Evolutionary conservation across 1,140 invertebrate genomes (phyloP).

Genomic region (Zaprionus africanus): DNA sequence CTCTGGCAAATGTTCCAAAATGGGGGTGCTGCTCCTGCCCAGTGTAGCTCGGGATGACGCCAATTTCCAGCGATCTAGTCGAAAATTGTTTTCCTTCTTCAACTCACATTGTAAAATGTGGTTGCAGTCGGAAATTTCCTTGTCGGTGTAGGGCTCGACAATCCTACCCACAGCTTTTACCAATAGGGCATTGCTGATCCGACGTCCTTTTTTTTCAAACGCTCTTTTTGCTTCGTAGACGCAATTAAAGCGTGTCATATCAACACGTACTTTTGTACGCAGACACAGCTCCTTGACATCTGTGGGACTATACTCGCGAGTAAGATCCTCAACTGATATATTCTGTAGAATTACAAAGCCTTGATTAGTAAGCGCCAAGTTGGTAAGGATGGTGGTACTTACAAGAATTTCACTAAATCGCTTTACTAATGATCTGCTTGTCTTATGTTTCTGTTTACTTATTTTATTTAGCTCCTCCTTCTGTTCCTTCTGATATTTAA

Average conservation of each 20-base stretch:
- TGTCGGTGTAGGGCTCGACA: constrained; percentile 36
- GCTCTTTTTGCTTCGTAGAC: constrained; percentile 52
- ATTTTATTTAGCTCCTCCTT: no score
- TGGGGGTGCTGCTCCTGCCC: background rate
- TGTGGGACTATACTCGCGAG: constrained; percentile 19
- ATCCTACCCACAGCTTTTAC: constrained; percentile 45
- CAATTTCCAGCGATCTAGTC: constrained; percentile 43
- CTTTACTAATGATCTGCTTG: no score
- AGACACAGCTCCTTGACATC: constrained; percentile 50
- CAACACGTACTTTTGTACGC: constrained; percentile 51
- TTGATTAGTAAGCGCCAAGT: background rate
- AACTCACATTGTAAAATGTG: constrained; percentile 14
- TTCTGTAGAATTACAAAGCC: constrained; percentile 20
- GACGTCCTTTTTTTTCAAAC: constrained; percentile 25
- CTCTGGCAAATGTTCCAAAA: no score
- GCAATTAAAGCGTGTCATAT: constrained; percentile 48
- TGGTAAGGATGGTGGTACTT: no score
- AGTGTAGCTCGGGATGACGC: background rate
- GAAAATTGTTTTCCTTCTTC: constrained; percentile 45
- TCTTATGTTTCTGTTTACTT: no score
- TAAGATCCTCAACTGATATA: constrained; percentile 47
- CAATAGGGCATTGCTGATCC: constrained; percentile 42
- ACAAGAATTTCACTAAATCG: no score
- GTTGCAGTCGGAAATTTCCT: background rate
- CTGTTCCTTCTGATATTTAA: no score